Percentiles rank a stretch among this genome's conserved stretches.
Conservation (phyloP, 2,888 invertebrate species). For the Dynastes hyllus region DNA sequence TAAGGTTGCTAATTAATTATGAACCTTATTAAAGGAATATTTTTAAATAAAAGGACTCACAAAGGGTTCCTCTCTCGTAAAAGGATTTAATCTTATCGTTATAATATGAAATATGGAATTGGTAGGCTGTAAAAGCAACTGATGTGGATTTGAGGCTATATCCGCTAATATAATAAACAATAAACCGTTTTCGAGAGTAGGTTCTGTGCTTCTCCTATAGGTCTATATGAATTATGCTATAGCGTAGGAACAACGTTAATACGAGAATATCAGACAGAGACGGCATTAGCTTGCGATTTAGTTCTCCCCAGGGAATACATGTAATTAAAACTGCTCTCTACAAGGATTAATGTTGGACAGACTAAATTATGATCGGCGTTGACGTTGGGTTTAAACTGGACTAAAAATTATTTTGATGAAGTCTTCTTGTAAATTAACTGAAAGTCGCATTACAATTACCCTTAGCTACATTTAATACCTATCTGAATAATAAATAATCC, state of each 20-base stretch:
- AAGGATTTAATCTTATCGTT: slow-evolving; percentile 44
- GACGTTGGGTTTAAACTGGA: slow-evolving; percentile 65
- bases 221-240: slow-evolving; percentile 39
- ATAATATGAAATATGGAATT: slow-evolving; percentile 43
- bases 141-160: slow-evolving; percentile 27
- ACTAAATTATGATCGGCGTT: slow-evolving; percentile 66
- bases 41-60: not conserved
- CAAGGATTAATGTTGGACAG: slow-evolving; percentile 68
- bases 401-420: slow-evolving; percentile 64
- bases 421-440: slow-evolving; percentile 61
- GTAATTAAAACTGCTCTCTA: slow-evolving; percentile 70
- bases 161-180: slow-evolving; percentile 54
- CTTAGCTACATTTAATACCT: slow-evolving; percentile 43
- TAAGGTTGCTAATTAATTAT: no score
- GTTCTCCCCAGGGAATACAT: slow-evolving; percentile 66
- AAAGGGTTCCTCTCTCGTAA: slow-evolving; percentile 16
- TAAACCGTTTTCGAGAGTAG: slow-evolving; percentile 50
- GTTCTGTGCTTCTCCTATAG: slow-evolving; percentile 8
- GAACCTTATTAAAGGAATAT: not conserved
- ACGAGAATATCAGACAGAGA: slow-evolving; percentile 23
- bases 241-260: slow-evolving; percentile 26
- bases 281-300: slow-evolving; percentile 63
- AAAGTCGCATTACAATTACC: slow-evolving; percentile 51
- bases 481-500: slow-evolving; percentile 51
- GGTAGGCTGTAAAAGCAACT: slow-evolving; percentile 36